Percentiles rank a stretch among this genome's conserved stretches.
Evolutionary conservation across 2,113 vertebrate species (phyloP).

Genomic region (Talpa occidentalis): DNA sequence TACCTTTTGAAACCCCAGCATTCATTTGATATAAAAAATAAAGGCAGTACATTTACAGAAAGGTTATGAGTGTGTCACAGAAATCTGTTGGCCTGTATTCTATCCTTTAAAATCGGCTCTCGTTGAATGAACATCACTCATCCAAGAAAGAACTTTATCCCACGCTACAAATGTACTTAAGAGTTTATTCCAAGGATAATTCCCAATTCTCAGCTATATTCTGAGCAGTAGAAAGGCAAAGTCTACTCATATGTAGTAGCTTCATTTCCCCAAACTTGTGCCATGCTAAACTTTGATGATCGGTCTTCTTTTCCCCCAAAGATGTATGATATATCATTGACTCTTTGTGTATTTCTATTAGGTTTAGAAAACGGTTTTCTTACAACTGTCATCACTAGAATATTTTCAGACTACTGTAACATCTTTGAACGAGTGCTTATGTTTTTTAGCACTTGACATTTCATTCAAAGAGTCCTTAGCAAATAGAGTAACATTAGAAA

Average conservation of each 20-base stretch:
- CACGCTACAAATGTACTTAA: not conserved
- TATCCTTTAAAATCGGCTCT: constrained; percentile 45
- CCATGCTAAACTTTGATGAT: not conserved
- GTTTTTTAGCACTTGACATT: not conserved
- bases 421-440: not conserved
- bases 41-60: constrained; percentile 60
- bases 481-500: not conserved
- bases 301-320: not conserved
- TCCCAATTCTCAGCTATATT: constrained; percentile 47
- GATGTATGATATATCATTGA: no score
- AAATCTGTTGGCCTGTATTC: constrained; percentile 60
- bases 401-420: not conserved
- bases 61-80: constrained; percentile 59
- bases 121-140: constrained; percentile 65
- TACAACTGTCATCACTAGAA: not conserved
- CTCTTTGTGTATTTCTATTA: not conserved
- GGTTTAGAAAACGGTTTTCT: not conserved
- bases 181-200: constrained; percentile 41
- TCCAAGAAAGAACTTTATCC: constrained; percentile 60
- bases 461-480: not conserved
- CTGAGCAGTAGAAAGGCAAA: not conserved
- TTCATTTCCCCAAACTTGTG: not conserved
- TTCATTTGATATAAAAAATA: constrained; percentile 71
- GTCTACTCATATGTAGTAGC: not conserved
- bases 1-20: constrained; percentile 62